Base-by-base conservation (phyloP, 1,140 invertebrate genomes). In the Argopecten irradians region DNA sequence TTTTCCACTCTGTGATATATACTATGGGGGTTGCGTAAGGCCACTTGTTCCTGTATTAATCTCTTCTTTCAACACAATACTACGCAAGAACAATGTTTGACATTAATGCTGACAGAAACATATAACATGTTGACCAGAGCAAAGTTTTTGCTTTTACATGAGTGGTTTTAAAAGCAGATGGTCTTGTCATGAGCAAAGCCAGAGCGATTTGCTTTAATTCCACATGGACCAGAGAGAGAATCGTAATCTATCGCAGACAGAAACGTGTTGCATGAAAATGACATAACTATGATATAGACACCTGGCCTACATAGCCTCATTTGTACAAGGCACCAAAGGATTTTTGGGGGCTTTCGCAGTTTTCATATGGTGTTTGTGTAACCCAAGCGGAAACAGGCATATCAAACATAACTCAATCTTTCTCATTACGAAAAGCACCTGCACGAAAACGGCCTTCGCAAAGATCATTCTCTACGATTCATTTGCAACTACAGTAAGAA, bases 391-490 rank as follows among this genome's bases (percentile, higher is more conserved):
- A 71, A 71, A 71, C 55, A 71, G 55, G 55, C 55, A 71, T 71
- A 71, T 71, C 55, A 71, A 71, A 71, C 55, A 71, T 71, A 71
- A 71, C 55, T 71, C 55, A 71, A 71, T 71, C 55, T 71, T 71
- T 71, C 55, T 71, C 55, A 71, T 71, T 71, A 71, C 55, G 55
- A 71, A 71, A 71, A 71, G 55, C 55, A 71, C 55, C 55, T 71
- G 55, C 55, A 71, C 55, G 55, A 71, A 71, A 71, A 28, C 28
- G 55, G 55, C 55, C 55, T 71, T 71, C 55, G n/a, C 55, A 28
- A 71, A 71, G 22, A 71, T 71, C 55, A 71, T 71, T 71, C 55
- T 71, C 55, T 71, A 71, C 55, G 55, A 71, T 71, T 71, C 55
- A 71, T 71, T 71, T 71, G 55, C 55, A 71, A n/a, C 55, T n/a